Evolutionary conservation across 2,888 invertebrate genomes (phyloP), one percentile per base, ranked within the genome.

Genomic region (Liodrosophila aerea): DNA sequence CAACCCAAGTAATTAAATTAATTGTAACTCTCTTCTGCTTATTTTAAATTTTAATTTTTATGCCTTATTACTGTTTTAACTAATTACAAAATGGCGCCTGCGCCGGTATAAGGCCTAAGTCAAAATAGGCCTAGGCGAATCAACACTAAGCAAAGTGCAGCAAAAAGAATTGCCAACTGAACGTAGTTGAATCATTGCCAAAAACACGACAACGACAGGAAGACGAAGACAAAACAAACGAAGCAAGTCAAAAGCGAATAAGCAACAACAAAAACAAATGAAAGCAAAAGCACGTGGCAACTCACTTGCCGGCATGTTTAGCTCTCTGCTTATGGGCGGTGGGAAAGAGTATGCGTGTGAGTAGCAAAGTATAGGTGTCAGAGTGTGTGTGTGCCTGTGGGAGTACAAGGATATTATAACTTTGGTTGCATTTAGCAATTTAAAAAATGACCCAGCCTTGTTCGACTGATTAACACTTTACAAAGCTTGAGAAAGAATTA

Each of bases 41-140:
- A 16, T 22, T 18, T 33, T 31, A 49, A 8, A 29, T 15, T 30
- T 47, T 58, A 44, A 33, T 22, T 22, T n/a, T n/a, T n/a, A n/a
- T 22, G 22, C 22, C 22, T 22, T 22, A 22, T 22, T 22, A 22
- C 3, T 5, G 22, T 22, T 22, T 5, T 22, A 5, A 22, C 22
- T 22, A 22, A 22, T 22, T 22, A 22, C 56, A 40, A 64, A 69
- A 57, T 64, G 69, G 80, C 78, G 84, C 84, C 84, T 80, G 84
- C 84, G 84, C 85, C 63, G 47, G 49, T 9, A 37, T 43, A 64
- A 53, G 37, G 59, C 60, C 64, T 61, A 65, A 71, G 65, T 56
- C 60, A 60, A 65, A 73, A 64, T 71, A 84, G 84, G 78, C 84
- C 78, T 84, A 80, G 64, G 63, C 78, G 78, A 80, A 84, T 80